phyloP scores from a whole-genome alignment of 2,113 vertebrate species.

The Dendropsophus ebraccatus region DNA sequence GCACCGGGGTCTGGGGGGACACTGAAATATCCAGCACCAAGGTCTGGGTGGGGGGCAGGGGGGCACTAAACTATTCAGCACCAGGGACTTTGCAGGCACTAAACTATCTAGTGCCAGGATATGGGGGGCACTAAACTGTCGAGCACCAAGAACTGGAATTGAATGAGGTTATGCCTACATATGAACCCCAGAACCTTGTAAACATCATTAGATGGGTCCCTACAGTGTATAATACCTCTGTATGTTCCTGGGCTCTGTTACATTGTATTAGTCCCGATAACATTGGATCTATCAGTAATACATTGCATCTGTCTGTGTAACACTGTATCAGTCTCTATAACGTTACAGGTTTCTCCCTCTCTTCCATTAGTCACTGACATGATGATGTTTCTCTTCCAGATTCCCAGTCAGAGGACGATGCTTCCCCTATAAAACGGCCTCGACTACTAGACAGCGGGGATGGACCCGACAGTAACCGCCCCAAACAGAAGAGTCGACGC shows the following conservation, averaged over 20 bases:
- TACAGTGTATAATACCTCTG: no score
- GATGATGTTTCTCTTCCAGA: conserved; percentile 71
- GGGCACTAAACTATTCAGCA: background rate
- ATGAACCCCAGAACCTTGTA: no score
- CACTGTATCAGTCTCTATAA: no score
- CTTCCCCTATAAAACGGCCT: conserved; percentile 89
- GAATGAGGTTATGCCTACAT: no score
- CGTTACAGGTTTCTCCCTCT: no score
- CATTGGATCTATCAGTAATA: no score
- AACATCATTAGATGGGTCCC: no score
- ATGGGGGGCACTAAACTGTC: background rate
- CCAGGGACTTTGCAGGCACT: background rate
- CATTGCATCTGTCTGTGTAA: no score
- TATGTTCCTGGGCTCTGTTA: no score
- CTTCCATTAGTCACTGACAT: background rate
- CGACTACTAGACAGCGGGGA: conserved; percentile 79
- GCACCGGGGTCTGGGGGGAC: background rate
- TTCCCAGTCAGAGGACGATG: conserved; percentile 90
- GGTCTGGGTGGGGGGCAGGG: no score
- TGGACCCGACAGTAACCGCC: conserved; percentile 80
- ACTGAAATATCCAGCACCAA: background rate
- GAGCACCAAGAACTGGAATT: background rate
- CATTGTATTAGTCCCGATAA: no score
- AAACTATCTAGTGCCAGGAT: background rate
- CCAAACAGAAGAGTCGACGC: conserved; percentile 94